Evolutionary conservation across 2,888 invertebrate genomes (phyloP), one percentile per base, ranked within the genome.

Genomic region (Poecilobothrus nobilitatus): DNA sequence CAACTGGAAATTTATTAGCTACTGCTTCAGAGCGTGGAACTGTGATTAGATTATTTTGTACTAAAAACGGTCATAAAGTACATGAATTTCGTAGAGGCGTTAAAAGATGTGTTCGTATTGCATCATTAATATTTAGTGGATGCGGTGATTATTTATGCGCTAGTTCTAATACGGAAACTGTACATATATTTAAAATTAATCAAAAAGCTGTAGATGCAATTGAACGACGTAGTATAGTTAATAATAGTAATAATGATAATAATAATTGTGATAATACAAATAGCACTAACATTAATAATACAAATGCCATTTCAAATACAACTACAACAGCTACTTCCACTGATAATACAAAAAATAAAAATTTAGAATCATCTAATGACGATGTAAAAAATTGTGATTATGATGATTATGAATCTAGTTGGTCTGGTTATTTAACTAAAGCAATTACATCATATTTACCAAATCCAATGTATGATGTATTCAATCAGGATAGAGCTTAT

Each of bases 21-120:
- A 82, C 82, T 7, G 81, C 82, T 66, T 81, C 81, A 0, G 81
- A 80, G 73, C 78, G 81, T 8, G 82, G 82, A 33, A 82, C 82
- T 70, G 82, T 82, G 72, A 82, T 82, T 75, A 76, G 82, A 12
- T 78, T 82, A n/a, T 82, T 82, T 70, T 81, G 80, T 69, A 80
- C 80, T 7, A 79, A 79, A 72, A 81, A 80, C 71, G 82, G 81
- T 3, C 80, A 82, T 71, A 76, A 78, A 53, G 78, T 82, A 5
- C 81, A 81, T 73, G 82, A 82, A 72, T 81, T 82, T 70, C 76
- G 82, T 20, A 78, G 82, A 0, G 82, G 82, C 20, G 78, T 81
- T 10, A 82, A 80, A 62, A 77, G 82, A 44, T 80, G 81, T 66
- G 82, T 81, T 7, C 73, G 76, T 9, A 82, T 82, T 65, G 80